phyloP scores from a whole-genome alignment of 2,888 invertebrate species.

The Lamellibrachia satsuma region DNA sequence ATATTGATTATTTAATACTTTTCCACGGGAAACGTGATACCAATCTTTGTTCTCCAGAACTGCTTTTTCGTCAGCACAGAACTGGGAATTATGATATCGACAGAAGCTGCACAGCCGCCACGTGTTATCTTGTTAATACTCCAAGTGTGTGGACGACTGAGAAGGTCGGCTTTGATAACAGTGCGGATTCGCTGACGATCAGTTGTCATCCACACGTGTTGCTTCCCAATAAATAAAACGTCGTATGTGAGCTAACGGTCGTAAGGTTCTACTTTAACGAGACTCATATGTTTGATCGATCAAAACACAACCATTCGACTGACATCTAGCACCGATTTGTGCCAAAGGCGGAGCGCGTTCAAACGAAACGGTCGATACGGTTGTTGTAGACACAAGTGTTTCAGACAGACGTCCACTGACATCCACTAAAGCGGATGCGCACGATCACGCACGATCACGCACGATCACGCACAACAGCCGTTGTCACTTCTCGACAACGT shows the following conservation, averaged over 20 bases:
- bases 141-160: not conserved
- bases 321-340: constrained; percentile 13
- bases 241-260: not conserved
- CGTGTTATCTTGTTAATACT: not conserved
- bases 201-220: not conserved
- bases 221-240: not conserved
- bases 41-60: not conserved
- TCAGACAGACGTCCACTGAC: not conserved
- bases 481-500: not conserved
- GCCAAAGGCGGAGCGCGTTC: not conserved
- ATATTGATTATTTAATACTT: not conserved
- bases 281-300: constrained; percentile 4
- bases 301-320: not conserved
- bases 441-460: not conserved
- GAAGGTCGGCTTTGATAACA: not conserved
- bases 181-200: not conserved
- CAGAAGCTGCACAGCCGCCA: not conserved
- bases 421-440: not conserved
- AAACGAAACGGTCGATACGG: not conserved
- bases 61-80: not conserved
- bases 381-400: not conserved
- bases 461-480: not conserved
- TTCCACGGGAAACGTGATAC: not conserved
- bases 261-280: not conserved
- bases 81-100: not conserved